Evolutionary conservation across 2,797 vertebrate genomes (phyloP).

Genomic region (Gorsachius magnificus): DNA sequence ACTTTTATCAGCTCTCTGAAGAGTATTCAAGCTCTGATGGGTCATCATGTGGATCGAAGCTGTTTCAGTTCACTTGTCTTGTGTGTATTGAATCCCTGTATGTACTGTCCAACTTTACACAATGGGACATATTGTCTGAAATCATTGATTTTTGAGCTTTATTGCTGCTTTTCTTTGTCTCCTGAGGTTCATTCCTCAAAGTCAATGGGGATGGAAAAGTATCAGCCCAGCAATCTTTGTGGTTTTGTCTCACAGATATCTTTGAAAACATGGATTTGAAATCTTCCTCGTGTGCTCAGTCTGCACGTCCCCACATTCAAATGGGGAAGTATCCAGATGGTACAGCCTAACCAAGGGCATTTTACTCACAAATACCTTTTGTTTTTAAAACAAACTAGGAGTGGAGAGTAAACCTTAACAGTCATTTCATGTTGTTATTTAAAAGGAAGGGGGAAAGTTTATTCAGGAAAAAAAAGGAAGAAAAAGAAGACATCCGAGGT

Average conservation of each 20-base stretch:
- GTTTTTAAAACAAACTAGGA: neutral
- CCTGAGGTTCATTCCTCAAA: neutral
- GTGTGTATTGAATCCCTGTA: neutral
- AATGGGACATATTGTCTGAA: neutral
- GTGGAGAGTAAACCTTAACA: neutral
- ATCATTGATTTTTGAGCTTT: neutral
- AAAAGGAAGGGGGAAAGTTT: neutral
- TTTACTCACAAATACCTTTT: neutral
- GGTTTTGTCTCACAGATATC: neutral
- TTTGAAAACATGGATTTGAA: neutral
- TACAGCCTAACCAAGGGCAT: neutral
- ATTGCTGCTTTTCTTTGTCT: too few species aligned
- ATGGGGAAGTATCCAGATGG: neutral
- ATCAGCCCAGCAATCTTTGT: neutral
- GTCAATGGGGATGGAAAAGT: neutral
- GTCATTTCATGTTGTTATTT: neutral
- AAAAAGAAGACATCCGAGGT: neutral
- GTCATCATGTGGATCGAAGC: neutral
- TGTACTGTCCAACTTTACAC: neutral
- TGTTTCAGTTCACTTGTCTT: neutral
- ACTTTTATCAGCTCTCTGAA: neutral
- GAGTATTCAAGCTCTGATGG: neutral
- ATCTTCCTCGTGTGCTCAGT: neutral
- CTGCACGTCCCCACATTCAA: neutral
- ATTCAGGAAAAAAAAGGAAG: neutral